phyloP scores from a whole-genome alignment of 1,140 invertebrate species.

The Uloborus diversus region DNA sequence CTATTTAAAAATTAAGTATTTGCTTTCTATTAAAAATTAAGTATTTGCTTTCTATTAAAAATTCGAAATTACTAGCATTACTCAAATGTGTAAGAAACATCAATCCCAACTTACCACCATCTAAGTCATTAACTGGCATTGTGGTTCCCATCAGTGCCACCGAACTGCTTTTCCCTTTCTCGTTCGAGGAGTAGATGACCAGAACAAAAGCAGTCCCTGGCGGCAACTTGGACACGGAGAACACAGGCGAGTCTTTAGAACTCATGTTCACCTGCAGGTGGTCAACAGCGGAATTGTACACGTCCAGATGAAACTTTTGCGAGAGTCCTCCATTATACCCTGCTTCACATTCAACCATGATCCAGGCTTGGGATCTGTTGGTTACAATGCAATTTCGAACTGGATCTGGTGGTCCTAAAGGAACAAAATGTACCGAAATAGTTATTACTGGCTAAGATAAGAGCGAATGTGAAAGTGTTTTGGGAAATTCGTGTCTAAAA shows the following conservation, averaged over 20 bases:
- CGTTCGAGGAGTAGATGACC: slow-evolving; percentile 76
- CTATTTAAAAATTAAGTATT: no score
- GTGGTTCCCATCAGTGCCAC: slow-evolving; percentile 51
- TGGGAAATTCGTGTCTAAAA: no score
- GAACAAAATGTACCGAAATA: not conserved
- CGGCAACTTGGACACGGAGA: slow-evolving; percentile 20
- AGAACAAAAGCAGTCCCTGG: slow-evolving; percentile 62
- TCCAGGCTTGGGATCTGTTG: slow-evolving; percentile 61
- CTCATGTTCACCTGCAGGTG: slow-evolving; percentile 33
- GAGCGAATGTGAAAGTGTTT: not conserved
- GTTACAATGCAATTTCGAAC: slow-evolving; percentile 59
- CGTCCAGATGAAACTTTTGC: slow-evolving; percentile 83
- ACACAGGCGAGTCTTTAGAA: slow-evolving; percentile 3
- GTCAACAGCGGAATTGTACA: slow-evolving; percentile 73
- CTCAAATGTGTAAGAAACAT: no score
- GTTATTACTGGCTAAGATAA: not conserved
- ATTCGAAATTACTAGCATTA: no score
- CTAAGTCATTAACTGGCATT: not conserved
- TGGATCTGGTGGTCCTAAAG: slow-evolving; percentile 61
- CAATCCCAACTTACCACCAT: slow-evolving; percentile 23
- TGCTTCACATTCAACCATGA: slow-evolving; percentile 78
- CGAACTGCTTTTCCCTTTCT: slow-evolving; percentile 74
- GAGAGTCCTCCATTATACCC: slow-evolving; percentile 82
- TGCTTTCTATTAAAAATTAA: no score
- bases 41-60: no score